Percentiles rank a stretch among this genome's conserved stretches.
Conservation (phyloP, 2,113 vertebrate genomes). For the Caranx melampygus region DNA sequence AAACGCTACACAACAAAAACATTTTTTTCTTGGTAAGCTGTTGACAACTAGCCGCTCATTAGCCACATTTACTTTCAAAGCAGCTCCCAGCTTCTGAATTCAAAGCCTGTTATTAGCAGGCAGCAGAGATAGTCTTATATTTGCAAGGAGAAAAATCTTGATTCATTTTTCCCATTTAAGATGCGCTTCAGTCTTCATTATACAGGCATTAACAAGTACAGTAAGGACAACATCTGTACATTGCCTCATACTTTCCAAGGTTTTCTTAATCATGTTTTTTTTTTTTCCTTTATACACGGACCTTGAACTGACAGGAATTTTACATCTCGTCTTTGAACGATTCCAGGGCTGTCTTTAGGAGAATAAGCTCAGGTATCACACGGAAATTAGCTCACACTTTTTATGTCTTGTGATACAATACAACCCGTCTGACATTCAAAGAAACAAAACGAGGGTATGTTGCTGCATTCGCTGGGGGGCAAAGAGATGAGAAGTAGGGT, state of each 20-base stretch:
- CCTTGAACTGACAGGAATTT: conserved; percentile 21
- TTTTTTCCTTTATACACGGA: neutral
- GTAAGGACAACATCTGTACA: neutral
- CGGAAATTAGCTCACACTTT: conserved; percentile 22
- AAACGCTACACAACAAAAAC: conserved; percentile 44
- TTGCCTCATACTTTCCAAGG: neutral
- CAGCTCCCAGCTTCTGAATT: conserved; percentile 42
- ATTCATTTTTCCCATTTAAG: conserved; percentile 7
- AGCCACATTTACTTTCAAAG: conserved; percentile 58
- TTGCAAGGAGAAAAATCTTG: neutral
- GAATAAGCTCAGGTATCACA: conserved; percentile 36
- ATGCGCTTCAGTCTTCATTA: neutral
- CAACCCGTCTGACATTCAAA: conserved; percentile 11
- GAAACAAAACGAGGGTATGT: conserved; percentile 40
- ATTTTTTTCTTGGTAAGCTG: conserved; percentile 29
- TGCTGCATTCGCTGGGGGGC: conserved; percentile 27
- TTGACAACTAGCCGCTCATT: conserved; percentile 59
- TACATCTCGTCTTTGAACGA: conserved; percentile 23
- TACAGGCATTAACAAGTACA: neutral
- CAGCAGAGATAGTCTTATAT: conserved; percentile 13
- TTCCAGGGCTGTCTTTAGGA: neutral
- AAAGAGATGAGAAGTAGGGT: conserved; percentile 23
- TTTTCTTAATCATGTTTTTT: conserved; percentile 28
- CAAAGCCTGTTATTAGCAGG: conserved; percentile 40
- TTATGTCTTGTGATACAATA: conserved; percentile 35